Evolutionary conservation across 2,888 invertebrate species (phyloP), one percentile per base, ranked within the genome.

Genomic region (Cactoblastis cactorum): DNA sequence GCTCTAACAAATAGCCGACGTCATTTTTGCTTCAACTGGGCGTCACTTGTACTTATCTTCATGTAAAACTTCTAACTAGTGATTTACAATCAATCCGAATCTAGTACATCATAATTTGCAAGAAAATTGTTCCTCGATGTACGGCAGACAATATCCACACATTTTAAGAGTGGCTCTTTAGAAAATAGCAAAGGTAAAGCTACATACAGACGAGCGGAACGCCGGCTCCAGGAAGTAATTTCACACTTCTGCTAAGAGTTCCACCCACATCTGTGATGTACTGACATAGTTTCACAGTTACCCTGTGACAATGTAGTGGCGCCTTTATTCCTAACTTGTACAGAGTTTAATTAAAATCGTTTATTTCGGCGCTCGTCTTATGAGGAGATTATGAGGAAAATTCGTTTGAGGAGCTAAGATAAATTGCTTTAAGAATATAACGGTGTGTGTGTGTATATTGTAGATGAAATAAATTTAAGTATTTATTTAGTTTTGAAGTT

Each of bases 311-410:
- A 57, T 56, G 55, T 53, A 51, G 56, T 53, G 37, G 53, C 43
- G 54, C 32, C 33, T 45, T 50, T 32, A 50, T 45, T 39, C 45
- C 12, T 15, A 38, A 45, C 37, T 17, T 24, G 24, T 49, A 62
- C 56, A 67, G n/a, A 65, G 59, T 67, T 70, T 65, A 69, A 71
- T 69, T 70, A 67, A 69, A 66, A 62, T 68, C 61, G 64, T 64
- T 61, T 58, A 59, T 66, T 67, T 56, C 56, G 46, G 53, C 57
- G 55, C 55, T 55, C 54, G 15, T 53, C 52, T 45, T 58, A 53
- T 48, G 43, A 53, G 61, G 64, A 58, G 51, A 55, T 57, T 62
- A 62, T 63, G 67, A 63, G 67, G 61, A 69, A 67, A 67, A 68
- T 72, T 72, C 69, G 72, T 73, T 12, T 71, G 73, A 67, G n/a